Conservation (phyloP, 1,140 invertebrate species). For the Drosophila bocki region DNA sequence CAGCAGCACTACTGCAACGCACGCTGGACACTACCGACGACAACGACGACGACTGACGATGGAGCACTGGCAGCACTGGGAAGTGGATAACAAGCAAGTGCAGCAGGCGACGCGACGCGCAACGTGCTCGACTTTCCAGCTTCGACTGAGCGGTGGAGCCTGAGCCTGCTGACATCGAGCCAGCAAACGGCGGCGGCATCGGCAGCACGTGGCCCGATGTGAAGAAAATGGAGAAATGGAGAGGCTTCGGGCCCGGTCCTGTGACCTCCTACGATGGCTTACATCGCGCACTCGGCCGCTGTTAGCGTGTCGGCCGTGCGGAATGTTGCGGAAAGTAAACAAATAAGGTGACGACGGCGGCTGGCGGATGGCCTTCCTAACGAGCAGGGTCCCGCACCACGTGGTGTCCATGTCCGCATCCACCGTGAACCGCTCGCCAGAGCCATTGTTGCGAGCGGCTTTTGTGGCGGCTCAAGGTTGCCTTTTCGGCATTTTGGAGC, state of each 20-base stretch:
- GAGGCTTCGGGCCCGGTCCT: slow-evolving; percentile 15
- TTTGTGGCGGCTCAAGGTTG: slow-evolving; percentile 21
- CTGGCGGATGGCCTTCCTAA: slow-evolving; percentile 5
- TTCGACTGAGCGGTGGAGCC: slow-evolving; percentile 29
- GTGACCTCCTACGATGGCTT: slow-evolving; percentile 17
- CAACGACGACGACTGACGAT: slow-evolving; percentile 1
- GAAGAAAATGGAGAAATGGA: slow-evolving; percentile 11
- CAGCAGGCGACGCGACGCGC: slow-evolving; percentile 32
- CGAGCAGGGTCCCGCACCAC: slow-evolving; percentile 12
- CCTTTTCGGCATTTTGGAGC: slow-evolving; percentile 11
- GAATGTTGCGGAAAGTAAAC: slow-evolving; percentile 70
- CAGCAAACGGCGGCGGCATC: background rate
- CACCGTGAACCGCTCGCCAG: slow-evolving; percentile 1
- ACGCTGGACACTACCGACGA: slow-evolving; percentile 4
- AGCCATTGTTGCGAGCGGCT: slow-evolving; percentile 17
- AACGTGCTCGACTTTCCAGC: slow-evolving; percentile 40
- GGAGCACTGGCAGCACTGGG: slow-evolving; percentile 1
- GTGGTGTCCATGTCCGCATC: slow-evolving; percentile 19
- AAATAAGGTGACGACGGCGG: slow-evolving; percentile 35
- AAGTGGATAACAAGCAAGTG: slow-evolving; percentile 21
- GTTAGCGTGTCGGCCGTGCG: slow-evolving; percentile 52
- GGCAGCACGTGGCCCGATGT: slow-evolving; percentile 20
- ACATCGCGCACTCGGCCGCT: slow-evolving; percentile 44
- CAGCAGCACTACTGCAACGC: slow-evolving; percentile 12
- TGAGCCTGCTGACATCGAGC: slow-evolving; percentile 12